Percentiles rank a stretch among this genome's conserved stretches.
Evolutionary conservation across 2,113 vertebrate genomes (phyloP).

Genomic region (Chlamydotis undulata): DNA sequence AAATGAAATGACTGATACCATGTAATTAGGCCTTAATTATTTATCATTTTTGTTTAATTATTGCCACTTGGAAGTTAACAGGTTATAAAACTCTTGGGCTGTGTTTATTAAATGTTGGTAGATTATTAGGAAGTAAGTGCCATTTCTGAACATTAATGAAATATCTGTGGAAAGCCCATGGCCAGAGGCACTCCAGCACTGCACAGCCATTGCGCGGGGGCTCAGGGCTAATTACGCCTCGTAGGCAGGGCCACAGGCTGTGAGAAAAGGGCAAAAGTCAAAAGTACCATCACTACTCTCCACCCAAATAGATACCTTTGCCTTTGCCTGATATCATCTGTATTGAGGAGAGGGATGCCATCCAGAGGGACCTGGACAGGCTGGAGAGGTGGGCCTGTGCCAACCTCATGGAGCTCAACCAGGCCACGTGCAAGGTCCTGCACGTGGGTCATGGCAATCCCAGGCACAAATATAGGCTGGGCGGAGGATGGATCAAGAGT

Average conservation of each 20-base stretch:
- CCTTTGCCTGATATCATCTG: background rate
- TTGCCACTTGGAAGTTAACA: conserved; percentile 81
- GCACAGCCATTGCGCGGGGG: background rate
- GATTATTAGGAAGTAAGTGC: conserved; percentile 68
- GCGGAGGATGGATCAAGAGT: too few relatives aligned
- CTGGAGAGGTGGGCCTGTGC: too few relatives aligned
- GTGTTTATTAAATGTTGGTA: conserved; percentile 78
- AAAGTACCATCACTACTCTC: background rate
- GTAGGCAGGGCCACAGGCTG: background rate
- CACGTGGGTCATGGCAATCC: too few relatives aligned
- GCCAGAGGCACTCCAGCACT: background rate
- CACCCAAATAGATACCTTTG: background rate
- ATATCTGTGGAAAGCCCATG: conserved; percentile 55
- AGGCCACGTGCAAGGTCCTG: too few relatives aligned
- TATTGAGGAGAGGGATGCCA: too few relatives aligned
- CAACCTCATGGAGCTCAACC: too few relatives aligned
- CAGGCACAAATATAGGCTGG: too few relatives aligned
- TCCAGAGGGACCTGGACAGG: too few relatives aligned
- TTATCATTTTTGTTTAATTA: conserved; percentile 86
- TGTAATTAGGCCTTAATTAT: conserved; percentile 83
- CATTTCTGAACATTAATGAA: conserved; percentile 65
- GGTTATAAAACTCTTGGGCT: conserved; percentile 81
- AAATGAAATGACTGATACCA: conserved; percentile 80
- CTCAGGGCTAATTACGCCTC: background rate
- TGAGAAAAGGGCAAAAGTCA: background rate